phyloP scores from a whole-genome alignment of 2,113 vertebrate species.

The Pterocles gutturalis region DNA sequence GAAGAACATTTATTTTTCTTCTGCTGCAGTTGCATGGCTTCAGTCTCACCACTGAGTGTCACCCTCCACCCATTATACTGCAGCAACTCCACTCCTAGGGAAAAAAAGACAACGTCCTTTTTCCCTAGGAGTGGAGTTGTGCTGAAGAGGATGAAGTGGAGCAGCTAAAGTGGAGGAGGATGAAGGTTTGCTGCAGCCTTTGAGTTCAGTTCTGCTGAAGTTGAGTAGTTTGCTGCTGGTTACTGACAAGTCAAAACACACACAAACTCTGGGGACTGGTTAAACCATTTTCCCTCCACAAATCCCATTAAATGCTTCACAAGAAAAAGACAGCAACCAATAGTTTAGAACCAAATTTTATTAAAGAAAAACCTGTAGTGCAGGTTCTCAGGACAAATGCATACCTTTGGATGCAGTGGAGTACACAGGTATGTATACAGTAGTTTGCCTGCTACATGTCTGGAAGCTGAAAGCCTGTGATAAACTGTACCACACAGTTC shows the following conservation, averaged over 20 bases:
- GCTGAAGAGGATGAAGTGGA: too few species aligned
- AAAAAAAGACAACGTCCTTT: too few species aligned
- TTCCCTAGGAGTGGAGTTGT: background rate
- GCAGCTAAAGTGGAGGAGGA: background rate
- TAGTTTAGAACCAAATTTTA: slow-evolving; percentile 67
- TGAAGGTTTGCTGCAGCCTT: background rate
- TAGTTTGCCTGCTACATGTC: slow-evolving; percentile 70
- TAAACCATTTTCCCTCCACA: background rate
- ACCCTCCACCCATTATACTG: background rate
- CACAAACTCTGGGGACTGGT: background rate
- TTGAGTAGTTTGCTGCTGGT: background rate
- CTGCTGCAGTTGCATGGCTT: background rate
- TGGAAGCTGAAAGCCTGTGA: slow-evolving; percentile 35
- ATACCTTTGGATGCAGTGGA: slow-evolving; percentile 76
- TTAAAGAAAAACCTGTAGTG: slow-evolving; percentile 72
- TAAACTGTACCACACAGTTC: slow-evolving; percentile 73
- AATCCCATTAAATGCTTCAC: background rate
- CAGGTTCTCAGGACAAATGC: slow-evolving; percentile 74
- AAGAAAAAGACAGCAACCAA: background rate
- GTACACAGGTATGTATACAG: slow-evolving; percentile 75
- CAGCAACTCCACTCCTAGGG: background rate
- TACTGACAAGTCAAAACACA: background rate
- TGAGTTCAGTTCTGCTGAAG: background rate
- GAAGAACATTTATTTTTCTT: background rate
- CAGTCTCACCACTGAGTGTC: slow-evolving; percentile 28